Evolutionary conservation across 1,140 invertebrate genomes (phyloP).

Genomic region (Ceratosolen solmsi): DNA sequence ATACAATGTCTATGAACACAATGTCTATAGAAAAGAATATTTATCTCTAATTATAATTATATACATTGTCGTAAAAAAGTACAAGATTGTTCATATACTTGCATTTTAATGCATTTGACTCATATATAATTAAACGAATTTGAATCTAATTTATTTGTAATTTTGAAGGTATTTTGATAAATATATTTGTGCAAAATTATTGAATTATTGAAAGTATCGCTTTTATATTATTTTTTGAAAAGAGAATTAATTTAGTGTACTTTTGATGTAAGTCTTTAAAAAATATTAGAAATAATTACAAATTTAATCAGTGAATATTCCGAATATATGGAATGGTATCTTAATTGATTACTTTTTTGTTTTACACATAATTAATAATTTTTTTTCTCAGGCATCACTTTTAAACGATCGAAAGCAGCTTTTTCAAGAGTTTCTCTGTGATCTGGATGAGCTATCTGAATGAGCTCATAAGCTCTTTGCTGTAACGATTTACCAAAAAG

Average conservation of each 20-base stretch:
- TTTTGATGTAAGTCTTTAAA: neutral
- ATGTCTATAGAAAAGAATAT: too few relatives aligned
- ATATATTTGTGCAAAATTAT: too few relatives aligned
- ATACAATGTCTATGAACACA: too few relatives aligned
- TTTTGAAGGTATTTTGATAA: neutral
- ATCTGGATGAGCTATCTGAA: constrained; percentile 92
- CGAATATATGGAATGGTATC: constrained; percentile 33
- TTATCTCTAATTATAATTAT: constrained; percentile 2
- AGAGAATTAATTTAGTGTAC: too few relatives aligned
- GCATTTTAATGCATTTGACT: neutral
- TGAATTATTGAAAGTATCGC: too few relatives aligned
- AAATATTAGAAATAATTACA: constrained; percentile 31
- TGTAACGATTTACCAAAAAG: constrained; percentile 94
- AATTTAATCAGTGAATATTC: constrained; percentile 14
- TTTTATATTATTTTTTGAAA: too few relatives aligned
- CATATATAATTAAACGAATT: neutral
- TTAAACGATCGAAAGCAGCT: constrained; percentile 90
- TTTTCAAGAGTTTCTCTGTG: constrained; percentile 91
- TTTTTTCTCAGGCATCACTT: constrained; percentile 84
- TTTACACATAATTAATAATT: constrained; percentile 34
- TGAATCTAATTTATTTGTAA: constrained; percentile 6
- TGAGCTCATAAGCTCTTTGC: constrained; percentile 92
- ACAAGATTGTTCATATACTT: constrained; percentile 15
- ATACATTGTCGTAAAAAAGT: neutral
- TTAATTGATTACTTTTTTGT: constrained; percentile 22